A percentile compares a stretch with the other conserved stretches of the same genome.
These are phyloP conservation scores for Tenualosa ilisha DNA, from an alignment of 2,797 vertebrate species.

Conservation along the genomic window DNA sequence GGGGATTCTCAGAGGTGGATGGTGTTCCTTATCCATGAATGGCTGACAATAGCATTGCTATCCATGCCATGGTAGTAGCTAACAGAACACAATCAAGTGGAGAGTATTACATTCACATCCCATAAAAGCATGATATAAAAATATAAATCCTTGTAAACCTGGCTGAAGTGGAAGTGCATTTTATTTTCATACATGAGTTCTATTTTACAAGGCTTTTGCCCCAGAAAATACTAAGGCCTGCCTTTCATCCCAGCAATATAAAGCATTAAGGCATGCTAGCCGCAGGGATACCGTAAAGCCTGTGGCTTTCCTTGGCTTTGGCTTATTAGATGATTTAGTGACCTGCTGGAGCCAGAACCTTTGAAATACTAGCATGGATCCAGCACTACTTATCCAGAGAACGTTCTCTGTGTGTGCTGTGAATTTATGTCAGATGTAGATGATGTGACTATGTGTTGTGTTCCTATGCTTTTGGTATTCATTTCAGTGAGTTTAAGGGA, in stretches of 20 bases:
- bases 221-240: constrained; percentile 60
- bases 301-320: constrained; percentile 52
- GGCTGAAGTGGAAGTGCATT: constrained; percentile 59
- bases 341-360: constrained; percentile 5
- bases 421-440: neutral
- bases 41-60: neutral
- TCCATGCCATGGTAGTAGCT: neutral
- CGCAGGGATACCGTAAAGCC: constrained; percentile 52
- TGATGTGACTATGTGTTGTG: neutral
- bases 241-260: constrained; percentile 60
- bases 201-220: constrained; percentile 62
- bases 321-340: constrained; percentile 50
- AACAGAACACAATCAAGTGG: neutral
- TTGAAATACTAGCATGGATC: constrained; percentile 15
- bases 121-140: constrained; percentile 58
- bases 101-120: constrained; percentile 49
- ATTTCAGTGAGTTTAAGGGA: too few species aligned
- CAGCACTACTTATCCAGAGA: neutral
- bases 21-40: neutral
- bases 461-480: neutral
- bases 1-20: neutral
- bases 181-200: constrained; percentile 65
- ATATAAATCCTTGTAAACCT: constrained; percentile 59
- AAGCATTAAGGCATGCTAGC: constrained; percentile 58
- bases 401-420: neutral